phyloP scores from a whole-genome alignment of 2,888 invertebrate species.

The Caenorhabditis parvicauda region DNA sequence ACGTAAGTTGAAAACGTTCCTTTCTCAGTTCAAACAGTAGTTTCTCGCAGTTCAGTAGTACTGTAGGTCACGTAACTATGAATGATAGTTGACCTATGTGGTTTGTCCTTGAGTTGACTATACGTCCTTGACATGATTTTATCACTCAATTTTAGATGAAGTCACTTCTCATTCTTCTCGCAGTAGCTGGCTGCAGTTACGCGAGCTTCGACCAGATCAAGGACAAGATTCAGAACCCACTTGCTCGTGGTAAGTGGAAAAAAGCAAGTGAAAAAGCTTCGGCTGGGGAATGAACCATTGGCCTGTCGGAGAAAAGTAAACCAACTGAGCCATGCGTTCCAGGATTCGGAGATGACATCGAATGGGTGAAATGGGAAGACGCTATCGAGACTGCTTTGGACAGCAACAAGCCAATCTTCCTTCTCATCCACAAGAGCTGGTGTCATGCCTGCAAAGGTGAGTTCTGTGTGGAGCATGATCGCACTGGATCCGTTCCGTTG shows the following conservation, averaged over 20 bases:
- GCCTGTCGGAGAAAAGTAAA: not conserved
- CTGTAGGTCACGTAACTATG: too few species aligned
- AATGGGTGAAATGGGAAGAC: constrained; percentile 62
- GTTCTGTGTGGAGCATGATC: not conserved
- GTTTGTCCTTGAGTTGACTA: too few species aligned
- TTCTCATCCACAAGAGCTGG: constrained; percentile 67
- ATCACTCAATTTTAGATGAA: constrained; percentile 23
- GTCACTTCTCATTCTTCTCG: constrained; percentile 27
- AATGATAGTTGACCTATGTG: too few species aligned
- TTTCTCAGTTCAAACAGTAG: too few species aligned
- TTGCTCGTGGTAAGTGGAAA: constrained; percentile 47
- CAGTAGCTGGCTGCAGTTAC: constrained; percentile 18
- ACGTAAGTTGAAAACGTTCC: too few species aligned
- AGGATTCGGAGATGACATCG: constrained; percentile 62
- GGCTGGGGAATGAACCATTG: not conserved
- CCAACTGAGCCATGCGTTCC: constrained; percentile 5
- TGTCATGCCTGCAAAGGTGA: constrained; percentile 66
- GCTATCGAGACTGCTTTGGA: constrained; percentile 60
- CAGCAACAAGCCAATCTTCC: constrained; percentile 64
- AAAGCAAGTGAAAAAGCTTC: not conserved
- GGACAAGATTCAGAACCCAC: constrained; percentile 54
- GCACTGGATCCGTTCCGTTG: too few species aligned
- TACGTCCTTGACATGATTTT: too few species aligned
- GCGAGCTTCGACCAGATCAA: constrained; percentile 46
- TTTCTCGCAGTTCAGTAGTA: too few species aligned